phyloP scores from a whole-genome alignment of 1,140 invertebrate species.

The Bombus consobrinus region DNA sequence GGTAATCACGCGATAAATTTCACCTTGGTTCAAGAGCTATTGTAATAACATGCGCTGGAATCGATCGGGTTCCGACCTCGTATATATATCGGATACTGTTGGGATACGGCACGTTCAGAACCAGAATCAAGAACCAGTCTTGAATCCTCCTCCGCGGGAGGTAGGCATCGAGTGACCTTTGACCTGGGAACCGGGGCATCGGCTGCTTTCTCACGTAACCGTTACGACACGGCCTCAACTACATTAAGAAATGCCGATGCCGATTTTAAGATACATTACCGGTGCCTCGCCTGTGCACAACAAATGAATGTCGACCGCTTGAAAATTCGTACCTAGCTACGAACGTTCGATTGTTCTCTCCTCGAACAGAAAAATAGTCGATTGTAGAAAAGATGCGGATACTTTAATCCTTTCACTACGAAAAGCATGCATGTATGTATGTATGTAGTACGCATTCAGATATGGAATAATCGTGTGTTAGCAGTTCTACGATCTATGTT shows the following conservation, averaged over 20 bases:
- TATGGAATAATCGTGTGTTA: too few relatives aligned
- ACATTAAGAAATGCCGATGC: constrained; percentile 54
- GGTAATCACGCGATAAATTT: constrained; percentile 14
- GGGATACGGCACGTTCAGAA: constrained; percentile 61
- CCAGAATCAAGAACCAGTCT: constrained; percentile 76
- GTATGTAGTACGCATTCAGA: too few relatives aligned
- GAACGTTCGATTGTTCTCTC: background rate
- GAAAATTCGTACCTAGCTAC: background rate
- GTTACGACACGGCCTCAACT: constrained; percentile 70
- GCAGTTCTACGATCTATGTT: background rate
- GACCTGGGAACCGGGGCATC: constrained; percentile 79
- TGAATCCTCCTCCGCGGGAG: constrained; percentile 75
- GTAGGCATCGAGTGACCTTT: constrained; percentile 77
- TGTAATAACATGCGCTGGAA: constrained; percentile 14
- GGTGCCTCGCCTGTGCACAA: background rate
- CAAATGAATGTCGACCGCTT: background rate
- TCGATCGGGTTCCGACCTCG: constrained; percentile 41
- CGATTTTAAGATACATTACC: constrained; percentile 43
- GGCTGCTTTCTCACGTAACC: constrained; percentile 80
- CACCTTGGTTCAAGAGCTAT: background rate
- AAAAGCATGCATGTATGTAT: background rate
- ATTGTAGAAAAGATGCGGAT: background rate
- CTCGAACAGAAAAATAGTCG: background rate
- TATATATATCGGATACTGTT: constrained; percentile 37
- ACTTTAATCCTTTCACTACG: background rate